Base-by-base conservation (phyloP, 2,888 invertebrate species). In the Periphyllus acericola region DNA sequence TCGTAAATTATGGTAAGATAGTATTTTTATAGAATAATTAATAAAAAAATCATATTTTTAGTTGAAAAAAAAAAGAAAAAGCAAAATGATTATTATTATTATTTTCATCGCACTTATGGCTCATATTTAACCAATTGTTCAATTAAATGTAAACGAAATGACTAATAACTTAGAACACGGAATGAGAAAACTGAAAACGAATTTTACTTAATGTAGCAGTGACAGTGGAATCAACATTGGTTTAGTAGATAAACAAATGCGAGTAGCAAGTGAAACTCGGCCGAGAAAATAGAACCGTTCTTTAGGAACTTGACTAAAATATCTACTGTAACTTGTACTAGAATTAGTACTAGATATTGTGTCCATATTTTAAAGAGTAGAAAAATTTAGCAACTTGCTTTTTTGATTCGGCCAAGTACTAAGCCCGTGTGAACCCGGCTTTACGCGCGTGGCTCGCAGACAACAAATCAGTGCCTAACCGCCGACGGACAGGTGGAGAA, bases 331-430 rank as follows among this genome's bases (percentile, higher is more conserved):
- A 68, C 68, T n/a, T n/a, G 68, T 68, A 68, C 25, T 68, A 11
- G 68, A n/a, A 68, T 68, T n/a, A n/a, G 68, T 68, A 68, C 68
- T 68, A n/a, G n/a, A 68, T 68, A 5, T 68, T 68, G 68, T 68
- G 68, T 68, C 68, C 68, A 68, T 68, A 68, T 68, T 68, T 68
- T n/a, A 68, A 68, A 25, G n/a, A 68, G n/a, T 68, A 68, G 68
- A 68, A n/a, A 3, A 68, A 68, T 68, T 68, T 68, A 68, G 68
- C 68, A n/a, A n/a, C 68, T 60, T 19, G 60, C 60, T 60, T 60
- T 60, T 11, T 6, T 60, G 60, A 60, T 4, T 60, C 60, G 60
- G 68, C n/a, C 68, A 11, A 68, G 68, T 68, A 68, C n/a, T 68
- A 68, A 68, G n/a, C 68, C 68, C 68, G 68, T n/a, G n/a, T 68